phyloP scores from a whole-genome alignment of 2,113 vertebrate genomes.

The Megaptera novaeangliae region DNA sequence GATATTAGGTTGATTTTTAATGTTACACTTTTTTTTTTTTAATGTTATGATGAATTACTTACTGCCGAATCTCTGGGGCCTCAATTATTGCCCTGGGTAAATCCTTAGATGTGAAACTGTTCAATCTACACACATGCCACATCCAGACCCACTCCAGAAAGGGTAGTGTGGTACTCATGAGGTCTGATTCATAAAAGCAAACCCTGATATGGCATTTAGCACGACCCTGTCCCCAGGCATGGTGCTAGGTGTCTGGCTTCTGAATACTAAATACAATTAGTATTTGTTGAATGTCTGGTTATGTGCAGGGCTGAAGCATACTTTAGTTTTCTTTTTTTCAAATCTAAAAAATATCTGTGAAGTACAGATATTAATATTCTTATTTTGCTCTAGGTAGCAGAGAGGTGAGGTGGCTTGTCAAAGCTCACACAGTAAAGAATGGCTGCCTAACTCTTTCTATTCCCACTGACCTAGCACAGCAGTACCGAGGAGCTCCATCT shows the following conservation, averaged over 20 bases:
- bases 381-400: neutral
- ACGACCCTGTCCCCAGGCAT: neutral
- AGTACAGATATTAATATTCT: neutral
- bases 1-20: neutral
- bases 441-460: neutral
- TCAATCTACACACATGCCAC: neutral
- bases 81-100: neutral
- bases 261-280: neutral
- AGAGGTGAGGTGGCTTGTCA: neutral
- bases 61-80: neutral
- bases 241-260: neutral
- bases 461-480: neutral
- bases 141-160: neutral
- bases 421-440: neutral
- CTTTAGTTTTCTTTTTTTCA: neutral
- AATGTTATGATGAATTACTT: neutral
- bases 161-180: neutral
- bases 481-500: fast-evolving
- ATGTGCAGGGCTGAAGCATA: neutral
- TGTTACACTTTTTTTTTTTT: neutral
- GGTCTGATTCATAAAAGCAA: neutral
- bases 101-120: neutral
- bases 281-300: neutral
- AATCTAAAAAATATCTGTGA: neutral
- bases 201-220: neutral